phyloP scores from a whole-genome alignment of 2,888 invertebrate genomes.

The Arrhopalites spinosus region DNA sequence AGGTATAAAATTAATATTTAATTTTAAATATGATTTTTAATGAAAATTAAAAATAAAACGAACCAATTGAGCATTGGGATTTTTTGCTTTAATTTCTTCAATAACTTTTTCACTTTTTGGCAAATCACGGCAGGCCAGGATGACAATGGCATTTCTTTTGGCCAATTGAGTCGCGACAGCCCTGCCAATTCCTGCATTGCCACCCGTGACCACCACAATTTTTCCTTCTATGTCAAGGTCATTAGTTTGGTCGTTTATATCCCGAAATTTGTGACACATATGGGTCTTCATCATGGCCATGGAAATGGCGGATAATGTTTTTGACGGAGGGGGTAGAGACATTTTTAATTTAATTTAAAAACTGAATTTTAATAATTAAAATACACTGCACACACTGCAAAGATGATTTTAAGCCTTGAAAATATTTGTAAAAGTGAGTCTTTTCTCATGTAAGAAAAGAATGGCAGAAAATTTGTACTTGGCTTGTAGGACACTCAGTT shows the following conservation, averaged over 20 bases:
- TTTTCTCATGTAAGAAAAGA: too few relatives aligned
- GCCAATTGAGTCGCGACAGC: slow-evolving; percentile 29
- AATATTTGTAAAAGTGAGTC: too few relatives aligned
- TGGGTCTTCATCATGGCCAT: too few relatives aligned
- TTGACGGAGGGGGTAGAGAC: too few relatives aligned
- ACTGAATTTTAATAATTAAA: too few relatives aligned
- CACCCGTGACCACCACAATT: slow-evolving; percentile 39
- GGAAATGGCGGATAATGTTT: neutral
- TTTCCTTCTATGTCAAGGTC: slow-evolving; percentile 28
- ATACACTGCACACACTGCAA: too few relatives aligned
- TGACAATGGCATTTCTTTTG: slow-evolving; percentile 68
- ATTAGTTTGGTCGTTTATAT: neutral
- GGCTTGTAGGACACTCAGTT: too few relatives aligned
- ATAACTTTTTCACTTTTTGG: neutral
- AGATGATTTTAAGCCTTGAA: too few relatives aligned
- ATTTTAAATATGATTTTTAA: neutral
- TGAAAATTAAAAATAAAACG: neutral
- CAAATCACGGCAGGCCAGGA: slow-evolving; percentile 72
- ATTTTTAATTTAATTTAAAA: too few relatives aligned
- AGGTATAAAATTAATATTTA: neutral
- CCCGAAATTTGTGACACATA: slow-evolving; percentile 20
- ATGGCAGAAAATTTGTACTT: too few relatives aligned
- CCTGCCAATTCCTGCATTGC: slow-evolving; percentile 32
- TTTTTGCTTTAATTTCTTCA: neutral
- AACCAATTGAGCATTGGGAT: neutral